Percentiles rank a stretch among this genome's conserved stretches.
These are phyloP conservation scores for Oxyteleia sp. DNA, from an alignment of 2,888 invertebrate genomes.

Conservation along the genomic window DNA sequence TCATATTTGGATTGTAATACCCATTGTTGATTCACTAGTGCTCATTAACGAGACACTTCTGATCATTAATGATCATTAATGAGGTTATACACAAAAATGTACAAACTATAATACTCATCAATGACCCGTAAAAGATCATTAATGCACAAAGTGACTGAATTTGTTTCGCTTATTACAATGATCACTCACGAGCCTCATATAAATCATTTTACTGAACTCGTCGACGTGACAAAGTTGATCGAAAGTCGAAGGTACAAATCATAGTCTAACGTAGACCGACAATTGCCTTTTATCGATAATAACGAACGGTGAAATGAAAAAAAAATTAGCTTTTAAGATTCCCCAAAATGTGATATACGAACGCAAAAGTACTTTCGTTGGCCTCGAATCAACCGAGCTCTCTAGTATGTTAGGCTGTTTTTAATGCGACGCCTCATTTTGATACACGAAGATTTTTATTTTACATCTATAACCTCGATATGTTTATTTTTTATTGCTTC, in stretches of 20 bases:
- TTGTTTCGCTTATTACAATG: constrained; percentile 7
- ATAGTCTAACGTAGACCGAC: constrained; percentile 13
- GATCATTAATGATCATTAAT: too few relatives aligned
- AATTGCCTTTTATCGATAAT: constrained; percentile 36
- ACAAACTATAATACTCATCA: too few relatives aligned
- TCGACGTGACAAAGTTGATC: not conserved
- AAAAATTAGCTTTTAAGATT: constrained; percentile 37
- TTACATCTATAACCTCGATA: not conserved
- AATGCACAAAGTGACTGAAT: too few relatives aligned
- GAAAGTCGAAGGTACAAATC: constrained; percentile 37
- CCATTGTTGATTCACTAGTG: too few relatives aligned
- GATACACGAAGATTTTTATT: not conserved
- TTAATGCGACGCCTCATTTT: not conserved
- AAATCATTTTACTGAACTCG: constrained; percentile 5
- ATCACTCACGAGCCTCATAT: not conserved
- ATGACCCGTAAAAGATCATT: too few relatives aligned
- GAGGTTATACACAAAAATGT: too few relatives aligned
- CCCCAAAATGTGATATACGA: constrained; percentile 20
- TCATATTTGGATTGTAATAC: too few relatives aligned
- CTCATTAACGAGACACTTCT: too few relatives aligned
- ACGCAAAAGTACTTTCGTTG: constrained; percentile 30
- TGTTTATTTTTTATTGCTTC: not conserved
- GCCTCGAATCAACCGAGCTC: constrained; percentile 15
- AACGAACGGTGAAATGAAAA: not conserved
- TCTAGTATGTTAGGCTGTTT: constrained; percentile 26